These are phyloP conservation scores for Papilio xuthus DNA, from an alignment of 1,140 invertebrate species.

Conservation along the genomic window DNA sequence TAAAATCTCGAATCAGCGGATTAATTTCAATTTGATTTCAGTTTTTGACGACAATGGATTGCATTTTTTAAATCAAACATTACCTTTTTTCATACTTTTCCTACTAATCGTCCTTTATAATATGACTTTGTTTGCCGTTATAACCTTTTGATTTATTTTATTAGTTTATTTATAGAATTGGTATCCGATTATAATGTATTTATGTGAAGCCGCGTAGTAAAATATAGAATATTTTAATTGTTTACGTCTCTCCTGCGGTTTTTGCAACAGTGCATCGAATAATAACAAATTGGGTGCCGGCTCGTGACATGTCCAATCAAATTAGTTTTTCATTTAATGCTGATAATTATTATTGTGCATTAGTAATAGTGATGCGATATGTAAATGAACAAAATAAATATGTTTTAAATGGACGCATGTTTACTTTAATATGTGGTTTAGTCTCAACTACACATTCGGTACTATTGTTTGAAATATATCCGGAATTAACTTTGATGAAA, in stretches of 20 bases:
- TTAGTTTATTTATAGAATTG: not conserved
- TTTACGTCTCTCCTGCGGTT: conserved; percentile 67
- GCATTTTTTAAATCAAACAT: not conserved
- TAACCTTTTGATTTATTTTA: not conserved
- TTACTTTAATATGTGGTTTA: conserved; percentile 29
- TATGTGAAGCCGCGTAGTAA: conserved; percentile 18
- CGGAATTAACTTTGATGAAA: conserved; percentile 24
- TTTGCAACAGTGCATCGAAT: conserved; percentile 56
- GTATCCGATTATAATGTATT: conserved; percentile 48
- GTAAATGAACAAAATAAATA: conserved; percentile 38
- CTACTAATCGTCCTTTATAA: too few relatives aligned
- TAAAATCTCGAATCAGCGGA: too few relatives aligned
- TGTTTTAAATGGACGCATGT: conserved; percentile 35
- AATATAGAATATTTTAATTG: conserved; percentile 67
- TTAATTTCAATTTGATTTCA: not conserved
- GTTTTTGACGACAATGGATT: not conserved
- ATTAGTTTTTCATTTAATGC: conserved; percentile 60
- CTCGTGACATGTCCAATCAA: conserved; percentile 59
- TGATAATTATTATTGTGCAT: conserved; percentile 47
- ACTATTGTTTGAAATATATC: conserved; percentile 15
- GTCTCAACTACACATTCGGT: not conserved
- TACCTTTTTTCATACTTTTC: not conserved
- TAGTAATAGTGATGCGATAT: conserved; percentile 39
- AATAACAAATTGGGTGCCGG: conserved; percentile 62
- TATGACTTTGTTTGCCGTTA: not conserved